Conservation (phyloP, 2,888 invertebrate genomes). For the Meandrusa payeni region DNA sequence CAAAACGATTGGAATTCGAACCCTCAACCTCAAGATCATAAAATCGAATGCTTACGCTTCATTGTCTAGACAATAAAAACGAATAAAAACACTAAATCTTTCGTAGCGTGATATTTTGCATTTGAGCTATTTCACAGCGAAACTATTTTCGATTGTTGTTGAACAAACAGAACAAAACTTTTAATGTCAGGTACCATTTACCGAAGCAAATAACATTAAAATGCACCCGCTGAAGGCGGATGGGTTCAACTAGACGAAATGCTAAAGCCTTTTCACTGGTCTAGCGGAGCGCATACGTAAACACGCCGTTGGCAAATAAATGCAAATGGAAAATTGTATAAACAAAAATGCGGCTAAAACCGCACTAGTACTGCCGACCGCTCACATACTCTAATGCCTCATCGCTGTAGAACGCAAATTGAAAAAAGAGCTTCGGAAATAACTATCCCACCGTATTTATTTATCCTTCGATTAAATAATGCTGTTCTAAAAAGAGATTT, state of each 20-base stretch:
- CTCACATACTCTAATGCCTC: conserved; percentile 29
- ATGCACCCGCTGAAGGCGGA: conserved; percentile 31
- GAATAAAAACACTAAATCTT: too few species aligned
- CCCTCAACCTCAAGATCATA: too few species aligned
- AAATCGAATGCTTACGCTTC: too few species aligned
- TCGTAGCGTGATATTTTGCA: too few species aligned
- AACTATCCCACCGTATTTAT: too few species aligned
- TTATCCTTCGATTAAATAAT: too few species aligned
- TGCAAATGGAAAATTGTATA: conserved; percentile 52
- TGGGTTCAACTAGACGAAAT: conserved; percentile 43
- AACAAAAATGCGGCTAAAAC: conserved; percentile 49
- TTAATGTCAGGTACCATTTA: conserved; percentile 25
- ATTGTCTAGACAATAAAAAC: too few species aligned
- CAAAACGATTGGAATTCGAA: too few species aligned
- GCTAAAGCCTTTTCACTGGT: conserved; percentile 43
- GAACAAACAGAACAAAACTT: conserved; percentile 1
- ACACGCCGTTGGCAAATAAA: conserved; percentile 39
- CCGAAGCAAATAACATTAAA: conserved; percentile 32
- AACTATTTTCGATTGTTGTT: too few species aligned
- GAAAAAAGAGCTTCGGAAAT: conserved; percentile 6
- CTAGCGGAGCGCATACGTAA: conserved; percentile 36
- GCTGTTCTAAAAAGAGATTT: too few species aligned
- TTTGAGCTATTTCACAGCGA: too few species aligned
- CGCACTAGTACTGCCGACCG: conserved; percentile 28
- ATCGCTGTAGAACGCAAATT: conserved; percentile 27